Evolutionary conservation across 2,888 invertebrate genomes (phyloP).

Genomic region (Diplolepis rosae): DNA sequence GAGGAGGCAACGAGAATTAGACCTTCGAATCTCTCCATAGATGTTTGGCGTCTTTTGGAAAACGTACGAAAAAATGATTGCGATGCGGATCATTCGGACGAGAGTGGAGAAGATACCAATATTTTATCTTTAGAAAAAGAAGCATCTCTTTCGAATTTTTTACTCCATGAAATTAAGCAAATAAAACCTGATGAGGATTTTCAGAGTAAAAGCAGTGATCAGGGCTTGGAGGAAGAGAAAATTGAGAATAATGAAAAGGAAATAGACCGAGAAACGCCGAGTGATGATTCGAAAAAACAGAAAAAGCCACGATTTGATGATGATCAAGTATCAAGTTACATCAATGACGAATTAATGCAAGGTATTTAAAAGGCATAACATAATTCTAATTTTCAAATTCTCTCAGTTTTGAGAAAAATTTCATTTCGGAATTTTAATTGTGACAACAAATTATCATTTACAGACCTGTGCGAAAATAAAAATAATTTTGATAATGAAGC

Average conservation of each 20-base stretch:
- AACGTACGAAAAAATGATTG: constrained; percentile 50
- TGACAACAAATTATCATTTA: not conserved
- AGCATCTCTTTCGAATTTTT: constrained; percentile 40
- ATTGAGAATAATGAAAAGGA: too few species aligned
- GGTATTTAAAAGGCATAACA: too few species aligned
- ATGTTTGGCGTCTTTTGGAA: constrained; percentile 61
- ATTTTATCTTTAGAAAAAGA: constrained; percentile 51
- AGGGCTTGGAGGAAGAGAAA: constrained; percentile 6
- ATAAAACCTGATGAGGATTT: constrained; percentile 48
- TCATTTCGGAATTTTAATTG: not conserved
- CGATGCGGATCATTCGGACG: constrained; percentile 57
- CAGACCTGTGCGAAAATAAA: constrained; percentile 33
- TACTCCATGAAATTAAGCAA: constrained; percentile 51
- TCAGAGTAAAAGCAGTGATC: constrained; percentile 22
- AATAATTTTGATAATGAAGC: constrained; percentile 33
- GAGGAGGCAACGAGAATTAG: constrained; percentile 57
- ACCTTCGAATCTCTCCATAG: constrained; percentile 60
- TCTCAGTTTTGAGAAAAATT: too few species aligned
- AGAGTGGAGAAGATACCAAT: constrained; percentile 54
- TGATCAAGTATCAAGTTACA: not conserved
- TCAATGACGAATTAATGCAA: too few species aligned
- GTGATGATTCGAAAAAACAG: too few species aligned
- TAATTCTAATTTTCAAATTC: too few species aligned
- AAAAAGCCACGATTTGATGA: constrained; percentile 37
- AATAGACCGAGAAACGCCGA: too few species aligned